Conservation (phyloP, 2,797 vertebrate species). For the Sardinella longiceps region DNA sequence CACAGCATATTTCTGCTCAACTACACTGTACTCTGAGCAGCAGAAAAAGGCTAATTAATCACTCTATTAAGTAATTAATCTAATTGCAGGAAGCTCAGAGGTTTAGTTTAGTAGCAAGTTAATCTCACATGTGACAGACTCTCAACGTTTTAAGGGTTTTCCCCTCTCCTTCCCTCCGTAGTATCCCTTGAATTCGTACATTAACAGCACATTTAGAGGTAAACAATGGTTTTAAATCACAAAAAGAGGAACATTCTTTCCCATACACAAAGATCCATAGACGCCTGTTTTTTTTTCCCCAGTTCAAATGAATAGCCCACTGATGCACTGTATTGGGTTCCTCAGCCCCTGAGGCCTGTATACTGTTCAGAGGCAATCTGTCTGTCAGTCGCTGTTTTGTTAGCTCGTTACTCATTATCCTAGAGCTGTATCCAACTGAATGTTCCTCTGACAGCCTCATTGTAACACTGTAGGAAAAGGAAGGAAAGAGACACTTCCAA, state of each 20-base stretch:
- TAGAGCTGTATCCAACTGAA: background rate
- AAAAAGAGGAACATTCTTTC: background rate
- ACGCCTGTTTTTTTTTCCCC: background rate
- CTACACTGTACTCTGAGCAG: background rate
- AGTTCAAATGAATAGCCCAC: background rate
- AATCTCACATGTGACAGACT: no score
- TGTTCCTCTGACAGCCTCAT: background rate
- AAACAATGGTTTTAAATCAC: background rate
- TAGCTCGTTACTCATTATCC: background rate
- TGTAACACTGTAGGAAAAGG: background rate
- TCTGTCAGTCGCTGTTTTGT: background rate
- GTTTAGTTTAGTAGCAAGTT: no score
- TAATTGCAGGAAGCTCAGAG: no score
- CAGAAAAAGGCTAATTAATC: background rate
- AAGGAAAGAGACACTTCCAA: constrained; percentile 23
- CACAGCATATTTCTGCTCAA: background rate
- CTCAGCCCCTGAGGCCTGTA: background rate
- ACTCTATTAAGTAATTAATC: no score
- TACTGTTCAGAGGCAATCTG: background rate
- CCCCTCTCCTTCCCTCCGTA: background rate
- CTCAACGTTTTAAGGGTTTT: background rate
- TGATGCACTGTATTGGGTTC: background rate
- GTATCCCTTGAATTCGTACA: background rate
- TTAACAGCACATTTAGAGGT: no score
- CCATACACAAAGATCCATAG: background rate